Conservation (phyloP, 2,113 vertebrate genomes). For the Corynorhinus townsendii region DNA sequence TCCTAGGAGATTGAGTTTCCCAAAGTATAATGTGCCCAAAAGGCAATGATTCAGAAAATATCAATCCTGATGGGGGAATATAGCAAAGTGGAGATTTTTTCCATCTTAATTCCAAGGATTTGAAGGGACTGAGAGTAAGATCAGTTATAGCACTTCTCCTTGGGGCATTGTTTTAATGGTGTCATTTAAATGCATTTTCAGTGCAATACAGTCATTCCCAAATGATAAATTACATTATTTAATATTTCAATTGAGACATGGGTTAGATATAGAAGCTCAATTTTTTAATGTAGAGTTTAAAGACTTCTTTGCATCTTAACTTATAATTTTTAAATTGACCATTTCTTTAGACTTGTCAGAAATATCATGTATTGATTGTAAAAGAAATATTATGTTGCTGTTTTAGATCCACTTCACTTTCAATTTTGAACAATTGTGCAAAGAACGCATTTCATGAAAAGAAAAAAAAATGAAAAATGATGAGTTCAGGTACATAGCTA, state of each 20-base stretch:
- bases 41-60: constrained; percentile 46
- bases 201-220: constrained; percentile 53
- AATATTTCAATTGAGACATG: constrained; percentile 62
- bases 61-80: constrained; percentile 35
- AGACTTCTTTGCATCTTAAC: constrained; percentile 27
- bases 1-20: neutral
- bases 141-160: constrained; percentile 57
- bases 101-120: constrained; percentile 55
- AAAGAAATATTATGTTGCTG: neutral
- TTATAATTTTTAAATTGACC: constrained; percentile 17
- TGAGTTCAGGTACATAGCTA: neutral
- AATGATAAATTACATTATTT: constrained; percentile 66
- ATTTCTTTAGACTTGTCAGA: constrained; percentile 13
- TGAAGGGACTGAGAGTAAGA: neutral
- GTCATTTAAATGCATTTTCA: constrained; percentile 70
- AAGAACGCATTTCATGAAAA: neutral
- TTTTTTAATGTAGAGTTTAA: constrained; percentile 54
- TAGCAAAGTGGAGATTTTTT: constrained; percentile 35
- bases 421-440: neutral
- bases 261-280: constrained; percentile 34
- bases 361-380: neutral
- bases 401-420: neutral
- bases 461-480: constrained; percentile 12
- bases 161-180: constrained; percentile 60
- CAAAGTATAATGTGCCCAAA: neutral